These are phyloP conservation scores for Phymastichus coffea DNA, from an alignment of 1,140 invertebrate genomes.

Conservation along the genomic window DNA sequence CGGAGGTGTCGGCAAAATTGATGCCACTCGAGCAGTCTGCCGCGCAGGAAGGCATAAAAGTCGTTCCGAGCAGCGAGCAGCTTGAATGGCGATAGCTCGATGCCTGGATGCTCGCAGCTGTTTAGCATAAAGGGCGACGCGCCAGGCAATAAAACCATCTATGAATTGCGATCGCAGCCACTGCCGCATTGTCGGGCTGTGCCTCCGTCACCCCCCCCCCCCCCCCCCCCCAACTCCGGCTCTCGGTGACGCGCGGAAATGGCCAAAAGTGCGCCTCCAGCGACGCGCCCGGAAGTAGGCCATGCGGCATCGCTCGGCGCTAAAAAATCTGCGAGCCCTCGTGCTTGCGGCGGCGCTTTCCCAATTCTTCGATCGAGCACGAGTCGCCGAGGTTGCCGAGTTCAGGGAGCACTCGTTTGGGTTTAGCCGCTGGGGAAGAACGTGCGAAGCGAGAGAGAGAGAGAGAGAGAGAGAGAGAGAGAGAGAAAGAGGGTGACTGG, in stretches of 20 bases:
- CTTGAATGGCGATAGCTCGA: constrained; percentile 1
- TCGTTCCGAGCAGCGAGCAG: constrained; percentile 20
- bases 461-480: constrained; percentile 35
- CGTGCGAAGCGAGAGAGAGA: too few relatives aligned
- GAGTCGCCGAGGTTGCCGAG: too few relatives aligned
- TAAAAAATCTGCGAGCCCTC: too few relatives aligned
- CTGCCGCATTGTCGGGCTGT: neutral
- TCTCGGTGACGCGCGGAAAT: too few relatives aligned
- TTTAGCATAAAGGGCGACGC: constrained; percentile 27
- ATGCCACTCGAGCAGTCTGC: constrained; percentile 6
- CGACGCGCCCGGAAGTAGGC: too few relatives aligned
- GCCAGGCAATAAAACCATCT: constrained; percentile 32
- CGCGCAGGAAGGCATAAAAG: constrained; percentile 14
- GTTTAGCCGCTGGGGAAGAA: constrained; percentile 31
- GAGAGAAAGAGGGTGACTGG: constrained; percentile 26
- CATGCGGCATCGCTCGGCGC: too few relatives aligned
- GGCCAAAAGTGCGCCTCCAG: too few relatives aligned
- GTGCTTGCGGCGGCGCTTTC: too few relatives aligned
- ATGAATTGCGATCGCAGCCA: constrained; percentile 35
- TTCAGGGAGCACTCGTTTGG: too few relatives aligned
- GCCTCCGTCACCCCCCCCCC: too few relatives aligned
- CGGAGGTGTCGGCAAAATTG: constrained; percentile 34
- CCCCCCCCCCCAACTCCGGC: too few relatives aligned
- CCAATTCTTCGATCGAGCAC: too few relatives aligned
- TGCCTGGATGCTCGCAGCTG: neutral